Conservation (phyloP, 2,113 vertebrate genomes). For the Passer domesticus region DNA sequence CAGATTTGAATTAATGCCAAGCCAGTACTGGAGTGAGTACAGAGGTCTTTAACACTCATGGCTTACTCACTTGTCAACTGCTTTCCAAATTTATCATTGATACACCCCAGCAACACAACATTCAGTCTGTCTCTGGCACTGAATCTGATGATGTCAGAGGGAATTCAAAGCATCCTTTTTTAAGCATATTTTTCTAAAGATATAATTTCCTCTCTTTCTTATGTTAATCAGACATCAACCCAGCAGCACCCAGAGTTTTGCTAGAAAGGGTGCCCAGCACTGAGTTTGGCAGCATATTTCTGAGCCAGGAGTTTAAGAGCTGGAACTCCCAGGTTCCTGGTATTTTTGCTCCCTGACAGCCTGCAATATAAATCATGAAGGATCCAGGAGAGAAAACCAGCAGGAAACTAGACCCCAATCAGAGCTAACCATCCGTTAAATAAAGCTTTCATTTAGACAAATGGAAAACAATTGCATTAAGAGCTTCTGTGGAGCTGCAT, state of each 20-base stretch:
- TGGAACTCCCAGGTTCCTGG: neutral
- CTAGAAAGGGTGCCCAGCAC: neutral
- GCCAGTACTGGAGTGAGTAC: neutral
- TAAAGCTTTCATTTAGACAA: neutral
- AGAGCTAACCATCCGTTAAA: neutral
- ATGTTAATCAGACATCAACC: neutral
- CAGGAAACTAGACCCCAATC: neutral
- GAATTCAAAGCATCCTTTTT: neutral
- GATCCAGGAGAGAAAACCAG: neutral
- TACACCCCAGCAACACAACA: neutral
- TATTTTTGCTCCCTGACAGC: neutral
- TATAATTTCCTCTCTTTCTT: neutral
- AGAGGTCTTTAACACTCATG: neutral
- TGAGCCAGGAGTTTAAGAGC: neutral
- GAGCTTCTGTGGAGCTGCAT: neutral
- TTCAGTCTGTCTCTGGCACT: neutral
- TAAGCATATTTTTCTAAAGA: neutral
- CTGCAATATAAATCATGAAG: neutral
- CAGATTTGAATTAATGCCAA: neutral
- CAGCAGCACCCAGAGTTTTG: neutral
- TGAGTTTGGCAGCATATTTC: neutral
- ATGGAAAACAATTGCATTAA: conserved; percentile 2
- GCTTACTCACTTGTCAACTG: neutral
- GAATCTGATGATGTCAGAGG: neutral
- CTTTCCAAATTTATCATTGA: neutral